Evolutionary conservation across 2,888 invertebrate genomes (phyloP).

Genomic region (Ctena decussata): DNA sequence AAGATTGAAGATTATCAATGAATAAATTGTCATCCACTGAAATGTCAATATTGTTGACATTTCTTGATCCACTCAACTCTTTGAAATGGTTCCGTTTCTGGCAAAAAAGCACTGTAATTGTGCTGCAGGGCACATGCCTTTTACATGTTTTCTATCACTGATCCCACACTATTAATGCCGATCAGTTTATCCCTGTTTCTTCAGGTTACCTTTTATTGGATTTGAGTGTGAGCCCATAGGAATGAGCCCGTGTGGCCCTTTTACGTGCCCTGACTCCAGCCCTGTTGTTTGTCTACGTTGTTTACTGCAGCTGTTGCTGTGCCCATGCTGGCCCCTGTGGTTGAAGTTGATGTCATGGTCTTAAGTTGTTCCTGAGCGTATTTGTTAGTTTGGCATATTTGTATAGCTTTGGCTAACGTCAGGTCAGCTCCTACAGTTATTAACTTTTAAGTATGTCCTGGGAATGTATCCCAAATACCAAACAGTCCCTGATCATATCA

Average conservation of each 20-base stretch:
- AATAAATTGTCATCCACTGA: neutral
- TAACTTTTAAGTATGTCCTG: neutral
- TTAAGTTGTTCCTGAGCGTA: conserved; percentile 16
- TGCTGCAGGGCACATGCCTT: neutral
- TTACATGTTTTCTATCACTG: neutral
- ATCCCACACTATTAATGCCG: neutral
- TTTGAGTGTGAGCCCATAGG: neutral
- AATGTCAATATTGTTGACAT: conserved; percentile 11
- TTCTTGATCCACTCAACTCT: neutral
- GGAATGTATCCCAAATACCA: neutral
- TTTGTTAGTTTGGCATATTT: neutral
- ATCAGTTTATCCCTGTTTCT: neutral
- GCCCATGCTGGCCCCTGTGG: neutral
- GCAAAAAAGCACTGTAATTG: neutral
- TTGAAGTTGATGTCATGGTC: neutral
- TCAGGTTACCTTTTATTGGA: neutral
- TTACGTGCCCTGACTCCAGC: neutral
- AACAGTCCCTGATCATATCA: too few relatives aligned
- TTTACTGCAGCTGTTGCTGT: neutral
- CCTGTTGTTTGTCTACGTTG: neutral
- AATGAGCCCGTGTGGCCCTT: neutral
- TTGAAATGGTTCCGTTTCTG: conserved; percentile 10
- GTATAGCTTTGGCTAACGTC: neutral
- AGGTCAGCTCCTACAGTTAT: neutral
- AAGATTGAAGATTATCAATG: neutral